Conservation (phyloP, 2,888 invertebrate species). For the Chaetoderma sp. region DNA sequence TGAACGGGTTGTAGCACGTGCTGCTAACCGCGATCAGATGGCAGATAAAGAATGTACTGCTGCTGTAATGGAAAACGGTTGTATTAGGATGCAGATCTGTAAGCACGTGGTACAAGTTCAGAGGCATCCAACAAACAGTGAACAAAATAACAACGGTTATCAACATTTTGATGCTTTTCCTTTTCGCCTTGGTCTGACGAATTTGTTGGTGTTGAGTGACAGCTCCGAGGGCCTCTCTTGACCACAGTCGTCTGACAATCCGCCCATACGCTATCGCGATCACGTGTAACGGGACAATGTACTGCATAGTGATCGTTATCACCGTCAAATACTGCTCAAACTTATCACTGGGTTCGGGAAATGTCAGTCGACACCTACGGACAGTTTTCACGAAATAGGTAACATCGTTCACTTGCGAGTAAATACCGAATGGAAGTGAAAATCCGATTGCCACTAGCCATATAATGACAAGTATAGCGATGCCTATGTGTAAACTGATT, state of each 20-base stretch:
- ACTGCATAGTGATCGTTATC: slow-evolving; percentile 68
- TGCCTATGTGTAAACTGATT: slow-evolving; percentile 64
- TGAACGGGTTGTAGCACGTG: slow-evolving; percentile 71
- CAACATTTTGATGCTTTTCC: slow-evolving; percentile 71
- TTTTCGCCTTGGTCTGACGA: slow-evolving; percentile 65
- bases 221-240: slow-evolving; percentile 65
- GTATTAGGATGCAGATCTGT: slow-evolving; percentile 63
- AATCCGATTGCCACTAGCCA: slow-evolving; percentile 65
- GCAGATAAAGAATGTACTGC: slow-evolving; percentile 67
- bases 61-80: slow-evolving; percentile 62
- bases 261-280: slow-evolving; percentile 68
- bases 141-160: slow-evolving; percentile 70
- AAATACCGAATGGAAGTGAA: slow-evolving; percentile 69
- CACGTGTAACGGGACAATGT: slow-evolving; percentile 68
- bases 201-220: slow-evolving; percentile 68
- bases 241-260: slow-evolving; percentile 64
- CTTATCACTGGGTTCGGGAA: slow-evolving; percentile 57
- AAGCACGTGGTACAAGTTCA: slow-evolving; percentile 70
- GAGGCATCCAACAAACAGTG: slow-evolving; percentile 71
- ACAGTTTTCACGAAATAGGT: slow-evolving; percentile 37
- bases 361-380: slow-evolving; percentile 63
- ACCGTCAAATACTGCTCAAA: slow-evolving; percentile 67
- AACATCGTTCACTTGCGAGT: slow-evolving; percentile 52
- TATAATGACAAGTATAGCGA: slow-evolving; percentile 61
- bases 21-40: slow-evolving; percentile 72